These are phyloP conservation scores for Eustalomyia histrio DNA, from an alignment of 2,888 invertebrate species.

Conservation along the genomic window DNA sequence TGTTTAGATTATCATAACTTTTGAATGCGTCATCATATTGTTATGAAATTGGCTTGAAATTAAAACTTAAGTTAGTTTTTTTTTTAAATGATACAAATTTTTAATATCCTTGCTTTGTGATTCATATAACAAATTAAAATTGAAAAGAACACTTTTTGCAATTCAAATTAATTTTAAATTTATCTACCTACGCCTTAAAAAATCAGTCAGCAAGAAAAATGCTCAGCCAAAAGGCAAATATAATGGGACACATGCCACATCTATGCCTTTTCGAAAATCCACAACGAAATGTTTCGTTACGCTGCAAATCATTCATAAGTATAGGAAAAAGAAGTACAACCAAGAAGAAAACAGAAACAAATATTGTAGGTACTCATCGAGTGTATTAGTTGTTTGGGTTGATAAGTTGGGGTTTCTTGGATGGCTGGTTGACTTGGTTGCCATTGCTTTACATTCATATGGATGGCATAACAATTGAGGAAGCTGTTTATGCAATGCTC, in stretches of 20 bases:
- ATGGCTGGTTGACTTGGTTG: slow-evolving; percentile 35
- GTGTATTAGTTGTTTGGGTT: slow-evolving; percentile 23
- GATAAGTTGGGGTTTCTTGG: slow-evolving; percentile 39
- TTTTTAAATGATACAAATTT: no score
- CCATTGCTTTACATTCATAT: slow-evolving; percentile 21
- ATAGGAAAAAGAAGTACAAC: neutral
- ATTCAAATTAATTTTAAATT: neutral
- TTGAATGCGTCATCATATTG: no score
- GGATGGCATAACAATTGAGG: slow-evolving; percentile 44
- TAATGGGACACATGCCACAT: slow-evolving; percentile 48
- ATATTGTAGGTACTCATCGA: slow-evolving; percentile 33
- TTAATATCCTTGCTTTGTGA: no score
- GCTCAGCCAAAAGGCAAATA: slow-evolving; percentile 39
- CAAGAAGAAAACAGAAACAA: slow-evolving; percentile 20
- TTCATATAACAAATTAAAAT: no score
- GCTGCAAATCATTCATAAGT: slow-evolving; percentile 62
- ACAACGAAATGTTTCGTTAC: slow-evolving; percentile 60
- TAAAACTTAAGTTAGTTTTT: no score
- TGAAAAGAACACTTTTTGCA: no score
- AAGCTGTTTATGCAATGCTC: slow-evolving; percentile 38
- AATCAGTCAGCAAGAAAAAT: neutral
- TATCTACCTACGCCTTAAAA: neutral
- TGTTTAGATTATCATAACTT: no score
- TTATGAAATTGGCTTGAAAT: no score
- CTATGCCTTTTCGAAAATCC: slow-evolving; percentile 31